These are phyloP conservation scores for Eupeodes corollae DNA, from an alignment of 1,140 invertebrate species.

Conservation along the genomic window DNA sequence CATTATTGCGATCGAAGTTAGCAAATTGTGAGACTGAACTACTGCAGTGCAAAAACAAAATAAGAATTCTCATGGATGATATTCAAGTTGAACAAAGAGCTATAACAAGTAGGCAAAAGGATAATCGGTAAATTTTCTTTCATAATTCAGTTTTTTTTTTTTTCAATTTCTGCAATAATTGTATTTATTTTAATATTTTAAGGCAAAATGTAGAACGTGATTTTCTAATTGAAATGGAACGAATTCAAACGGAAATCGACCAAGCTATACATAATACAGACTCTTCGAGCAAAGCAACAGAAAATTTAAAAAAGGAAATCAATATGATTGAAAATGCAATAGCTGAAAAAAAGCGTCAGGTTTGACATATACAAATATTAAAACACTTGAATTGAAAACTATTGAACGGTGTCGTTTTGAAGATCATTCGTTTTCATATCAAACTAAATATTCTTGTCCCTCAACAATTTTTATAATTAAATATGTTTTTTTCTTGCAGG, in stretches of 20 bases:
- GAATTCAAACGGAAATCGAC: constrained; percentile 68
- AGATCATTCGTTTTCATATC: not conserved
- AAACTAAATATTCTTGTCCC: not conserved
- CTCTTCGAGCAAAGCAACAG: constrained; percentile 64
- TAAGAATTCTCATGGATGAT: constrained; percentile 58
- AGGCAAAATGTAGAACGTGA: constrained; percentile 60
- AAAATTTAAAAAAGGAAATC: constrained; percentile 68
- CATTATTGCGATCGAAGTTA: constrained; percentile 66
- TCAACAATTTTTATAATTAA: not conserved
- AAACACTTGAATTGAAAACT: no score
- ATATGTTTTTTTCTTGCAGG: constrained; percentile 22
- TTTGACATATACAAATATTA: no score
- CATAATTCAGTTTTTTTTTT: not conserved
- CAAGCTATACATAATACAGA: constrained; percentile 71
- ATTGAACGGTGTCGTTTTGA: not conserved
- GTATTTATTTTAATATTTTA: constrained; percentile 20
- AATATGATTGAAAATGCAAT: constrained; percentile 64
- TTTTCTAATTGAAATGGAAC: constrained; percentile 66
- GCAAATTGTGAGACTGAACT: constrained; percentile 81
- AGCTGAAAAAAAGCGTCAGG: constrained; percentile 69
- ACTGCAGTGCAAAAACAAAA: constrained; percentile 79
- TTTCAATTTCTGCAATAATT: not conserved
- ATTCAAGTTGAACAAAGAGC: constrained; percentile 41
- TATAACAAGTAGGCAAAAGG: constrained; percentile 26
- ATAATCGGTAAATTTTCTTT: constrained; percentile 18